Base-by-base conservation (phyloP, 2,113 vertebrate genomes). In the Psilopsiagon aymara region DNA sequence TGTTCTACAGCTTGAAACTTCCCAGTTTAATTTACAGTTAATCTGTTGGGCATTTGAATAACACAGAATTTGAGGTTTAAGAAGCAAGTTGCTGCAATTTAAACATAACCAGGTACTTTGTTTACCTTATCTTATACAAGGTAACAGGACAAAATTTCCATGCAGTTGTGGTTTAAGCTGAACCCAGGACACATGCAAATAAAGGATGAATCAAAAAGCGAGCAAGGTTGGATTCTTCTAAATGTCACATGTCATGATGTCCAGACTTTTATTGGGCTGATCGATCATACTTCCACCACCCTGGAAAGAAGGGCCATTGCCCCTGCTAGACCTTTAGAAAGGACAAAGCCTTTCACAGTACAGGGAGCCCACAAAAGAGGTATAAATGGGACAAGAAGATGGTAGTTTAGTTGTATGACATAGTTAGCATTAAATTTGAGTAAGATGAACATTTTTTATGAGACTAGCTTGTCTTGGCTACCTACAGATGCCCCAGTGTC, bases 391-490 rank as follows among this genome's bases (percentile, higher is more conserved):
- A 27, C 25, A 81, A 80, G 25, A 88, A 29, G 44, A 44, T 49
- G 71, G 51, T 63, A 47, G 10, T 86, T 92, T 15, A 78, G 57
- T 33, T 75, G 39, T 24, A 51, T 64, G 76, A 47, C 59, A 67
- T 28, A 10, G 33, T 79, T 70, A 44, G 46, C 71, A 76, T 81
- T 88, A 63, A 8, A 8, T 85, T 47, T 47, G 70, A 88, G 79
- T 75, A 83, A 76, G 57, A 24, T 59, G 77, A 88, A 68, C 78
- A 49, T 96, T 95, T 96, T 82, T 94, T 57, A 86, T 84, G 57
- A n/a, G 52, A 86, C 39, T 0, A 0, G 4, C 31, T 90, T 1
- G 0, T 55, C 41, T 44, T 28, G 41, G 24, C 74, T 52, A 44
- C 15, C 5, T 35, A 4, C 18, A n/a, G 78, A 27, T 0, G 2